Evolutionary conservation across 2,888 invertebrate genomes (phyloP).

Genomic region (Trachelus stipa): DNA sequence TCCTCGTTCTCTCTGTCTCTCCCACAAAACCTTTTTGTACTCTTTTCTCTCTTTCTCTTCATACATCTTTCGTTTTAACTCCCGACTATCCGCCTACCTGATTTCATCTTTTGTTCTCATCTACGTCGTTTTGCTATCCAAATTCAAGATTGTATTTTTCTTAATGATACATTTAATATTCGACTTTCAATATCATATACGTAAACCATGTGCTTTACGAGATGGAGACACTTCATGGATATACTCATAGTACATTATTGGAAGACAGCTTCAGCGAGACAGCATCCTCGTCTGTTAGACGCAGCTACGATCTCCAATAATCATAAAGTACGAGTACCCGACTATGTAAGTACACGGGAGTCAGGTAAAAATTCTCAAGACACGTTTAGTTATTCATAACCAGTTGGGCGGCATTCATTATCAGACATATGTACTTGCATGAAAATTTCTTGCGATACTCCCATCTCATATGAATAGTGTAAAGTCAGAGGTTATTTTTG

Average conservation of each 20-base stretch:
- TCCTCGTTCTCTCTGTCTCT: background rate
- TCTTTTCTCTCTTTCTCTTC: background rate
- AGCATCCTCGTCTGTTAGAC: slow-evolving; percentile 37
- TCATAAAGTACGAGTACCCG: slow-evolving; percentile 50
- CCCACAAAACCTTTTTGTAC: background rate
- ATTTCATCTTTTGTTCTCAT: background rate
- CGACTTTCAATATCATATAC: too few relatives aligned
- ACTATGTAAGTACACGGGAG: slow-evolving; percentile 41
- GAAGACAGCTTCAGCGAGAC: slow-evolving; percentile 24
- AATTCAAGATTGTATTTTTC: background rate
- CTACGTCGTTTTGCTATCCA: background rate
- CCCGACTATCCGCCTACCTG: background rate
- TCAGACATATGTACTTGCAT: slow-evolving; percentile 47
- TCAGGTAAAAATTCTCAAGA: slow-evolving; percentile 45
- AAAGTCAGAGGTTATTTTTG: background rate
- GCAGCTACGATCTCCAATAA: slow-evolving; percentile 56
- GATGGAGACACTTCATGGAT: slow-evolving; percentile 9
- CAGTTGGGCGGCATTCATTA: slow-evolving; percentile 59
- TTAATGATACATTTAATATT: too few relatives aligned
- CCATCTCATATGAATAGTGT: background rate
- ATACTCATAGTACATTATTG: slow-evolving; percentile 17
- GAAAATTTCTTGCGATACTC: slow-evolving; percentile 39
- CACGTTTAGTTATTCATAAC: slow-evolving; percentile 56
- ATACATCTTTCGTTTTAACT: background rate
- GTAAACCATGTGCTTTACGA: background rate